These are phyloP conservation scores for Setipinna tenuifilis DNA, from an alignment of 2,797 vertebrate genomes.

Conservation along the genomic window DNA sequence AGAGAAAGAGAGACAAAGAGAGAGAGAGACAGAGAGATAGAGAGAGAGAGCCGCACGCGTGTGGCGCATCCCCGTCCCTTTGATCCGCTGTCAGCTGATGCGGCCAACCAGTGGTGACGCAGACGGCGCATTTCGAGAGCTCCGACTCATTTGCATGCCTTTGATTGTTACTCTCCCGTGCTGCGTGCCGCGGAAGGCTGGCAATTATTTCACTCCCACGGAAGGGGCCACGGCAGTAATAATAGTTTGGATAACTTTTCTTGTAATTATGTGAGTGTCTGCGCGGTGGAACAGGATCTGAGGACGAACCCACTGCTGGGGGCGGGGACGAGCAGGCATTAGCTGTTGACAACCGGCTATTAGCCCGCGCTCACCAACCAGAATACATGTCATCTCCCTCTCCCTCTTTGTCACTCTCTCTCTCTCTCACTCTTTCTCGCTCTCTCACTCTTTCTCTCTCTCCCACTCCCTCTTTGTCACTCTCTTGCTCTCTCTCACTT, in stretches of 20 bases:
- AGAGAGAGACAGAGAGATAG: neutral
- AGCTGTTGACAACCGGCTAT: slow-evolving; percentile 51
- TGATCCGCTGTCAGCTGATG: slow-evolving; percentile 27
- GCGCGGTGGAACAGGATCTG: slow-evolving; percentile 39
- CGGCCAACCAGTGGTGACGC: slow-evolving; percentile 27
- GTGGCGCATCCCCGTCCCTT: slow-evolving; percentile 6
- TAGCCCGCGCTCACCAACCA: slow-evolving; percentile 41
- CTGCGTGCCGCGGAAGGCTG: slow-evolving; percentile 18
- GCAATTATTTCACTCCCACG: slow-evolving; percentile 52
- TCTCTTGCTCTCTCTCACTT: neutral
- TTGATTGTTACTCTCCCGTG: slow-evolving; percentile 43
- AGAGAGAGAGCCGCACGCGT: neutral
- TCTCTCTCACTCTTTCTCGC: neutral
- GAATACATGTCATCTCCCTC: slow-evolving; percentile 43
- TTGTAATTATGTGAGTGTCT: slow-evolving; percentile 50
- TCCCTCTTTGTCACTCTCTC: slow-evolving; percentile 18
- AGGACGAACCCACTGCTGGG: slow-evolving; percentile 42
- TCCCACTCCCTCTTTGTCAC: slow-evolving; percentile 18
- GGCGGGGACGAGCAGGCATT: slow-evolving; percentile 37
- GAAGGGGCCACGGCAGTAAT: slow-evolving; percentile 41
- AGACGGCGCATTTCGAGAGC: slow-evolving; percentile 26
- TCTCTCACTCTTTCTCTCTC: slow-evolving; percentile 2
- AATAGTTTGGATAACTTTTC: slow-evolving; percentile 53
- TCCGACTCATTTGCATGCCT: slow-evolving; percentile 45
- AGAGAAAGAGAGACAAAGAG: neutral